phyloP scores from a whole-genome alignment of 2,888 invertebrate genomes.

The Caenorhabditis sp. region DNA sequence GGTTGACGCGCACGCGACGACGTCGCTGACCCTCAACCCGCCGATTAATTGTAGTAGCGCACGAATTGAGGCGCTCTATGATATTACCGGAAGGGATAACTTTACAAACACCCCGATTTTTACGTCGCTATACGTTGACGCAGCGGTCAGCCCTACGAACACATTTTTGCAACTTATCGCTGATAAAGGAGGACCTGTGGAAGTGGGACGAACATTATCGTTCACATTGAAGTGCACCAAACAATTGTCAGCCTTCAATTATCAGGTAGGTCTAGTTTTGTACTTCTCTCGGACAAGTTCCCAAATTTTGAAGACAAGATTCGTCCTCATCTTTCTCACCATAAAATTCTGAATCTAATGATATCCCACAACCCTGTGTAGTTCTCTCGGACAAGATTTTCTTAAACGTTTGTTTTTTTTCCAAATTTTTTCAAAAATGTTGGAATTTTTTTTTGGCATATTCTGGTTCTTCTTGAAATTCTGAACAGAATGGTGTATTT shows the following conservation, averaged over 20 bases:
- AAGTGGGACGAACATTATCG: constrained; percentile 57
- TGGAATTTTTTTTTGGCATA: too few species aligned
- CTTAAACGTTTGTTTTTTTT: too few species aligned
- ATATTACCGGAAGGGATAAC: constrained; percentile 65
- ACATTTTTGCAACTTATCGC: constrained; percentile 66
- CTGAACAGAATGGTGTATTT: too few species aligned
- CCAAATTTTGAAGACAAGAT: too few species aligned
- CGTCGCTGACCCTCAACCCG: constrained; percentile 61
- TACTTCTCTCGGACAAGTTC: not conserved
- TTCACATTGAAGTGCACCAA: constrained; percentile 68
- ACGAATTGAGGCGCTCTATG: constrained; percentile 65
- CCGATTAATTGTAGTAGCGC: constrained; percentile 66
- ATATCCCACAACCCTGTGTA: too few species aligned
- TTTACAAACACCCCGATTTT: constrained; percentile 65
- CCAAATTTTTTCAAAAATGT: too few species aligned
- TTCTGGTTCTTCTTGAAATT: too few species aligned
- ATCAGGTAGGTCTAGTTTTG: constrained; percentile 54
- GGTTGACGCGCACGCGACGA: constrained; percentile 70
- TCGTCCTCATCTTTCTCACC: too few species aligned
- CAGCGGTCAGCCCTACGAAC: constrained; percentile 65
- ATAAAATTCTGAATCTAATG: too few species aligned
- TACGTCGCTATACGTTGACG: constrained; percentile 65
- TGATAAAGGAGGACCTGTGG: constrained; percentile 68
- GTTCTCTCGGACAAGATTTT: too few species aligned
- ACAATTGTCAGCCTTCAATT: constrained; percentile 56